These are phyloP conservation scores for Sarcoramphus papa DNA, from an alignment of 2,797 vertebrate genomes.

Conservation along the genomic window DNA sequence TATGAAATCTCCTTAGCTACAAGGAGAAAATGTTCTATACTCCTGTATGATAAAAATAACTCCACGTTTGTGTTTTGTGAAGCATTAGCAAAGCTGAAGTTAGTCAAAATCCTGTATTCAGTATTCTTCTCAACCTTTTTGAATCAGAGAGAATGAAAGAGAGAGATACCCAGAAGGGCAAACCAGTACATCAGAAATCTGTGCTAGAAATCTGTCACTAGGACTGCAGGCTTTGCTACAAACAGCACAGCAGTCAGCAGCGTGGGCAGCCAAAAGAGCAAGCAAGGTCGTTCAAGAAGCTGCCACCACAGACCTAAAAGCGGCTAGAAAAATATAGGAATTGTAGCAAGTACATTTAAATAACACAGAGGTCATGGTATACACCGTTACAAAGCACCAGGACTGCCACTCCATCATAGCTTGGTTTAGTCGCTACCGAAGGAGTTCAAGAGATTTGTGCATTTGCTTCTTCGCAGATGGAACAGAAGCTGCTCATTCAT, in stretches of 20 bases:
- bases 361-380: neutral
- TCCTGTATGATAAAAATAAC: neutral
- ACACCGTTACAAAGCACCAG: neutral
- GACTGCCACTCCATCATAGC: neutral
- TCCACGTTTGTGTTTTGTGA: neutral
- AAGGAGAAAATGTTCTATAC: neutral
- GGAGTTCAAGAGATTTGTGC: neutral
- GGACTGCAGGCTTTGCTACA: slow-evolving; percentile 22
- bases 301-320: neutral
- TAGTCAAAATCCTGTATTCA: neutral
- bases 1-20: neutral
- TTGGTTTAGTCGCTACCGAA: neutral
- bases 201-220: slow-evolving; percentile 38
- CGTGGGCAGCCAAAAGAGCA: neutral
- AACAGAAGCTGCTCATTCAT: neutral
- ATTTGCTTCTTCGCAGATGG: neutral
- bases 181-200: neutral
- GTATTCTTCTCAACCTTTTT: neutral
- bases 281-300: slow-evolving; percentile 27
- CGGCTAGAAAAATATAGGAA: neutral
- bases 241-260: slow-evolving; percentile 22
- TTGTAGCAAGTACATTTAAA: neutral
- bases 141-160: neutral
- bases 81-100: neutral
- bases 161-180: slow-evolving; percentile 4